phyloP scores from a whole-genome alignment of 1,140 invertebrate species.

The Arion vulgaris region DNA sequence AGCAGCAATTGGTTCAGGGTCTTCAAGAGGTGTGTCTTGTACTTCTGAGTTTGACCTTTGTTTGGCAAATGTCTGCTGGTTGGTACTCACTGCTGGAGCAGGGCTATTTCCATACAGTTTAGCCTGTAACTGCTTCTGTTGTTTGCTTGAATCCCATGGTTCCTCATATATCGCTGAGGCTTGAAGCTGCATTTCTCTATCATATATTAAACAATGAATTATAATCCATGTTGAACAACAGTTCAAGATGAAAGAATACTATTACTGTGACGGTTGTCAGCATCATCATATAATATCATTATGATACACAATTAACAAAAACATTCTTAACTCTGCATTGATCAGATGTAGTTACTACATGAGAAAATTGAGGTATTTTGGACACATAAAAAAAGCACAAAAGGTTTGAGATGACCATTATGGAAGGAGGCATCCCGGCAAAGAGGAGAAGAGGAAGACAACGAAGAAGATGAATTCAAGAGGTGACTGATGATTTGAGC shows the following conservation, averaged over 20 bases:
- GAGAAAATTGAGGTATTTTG: no score
- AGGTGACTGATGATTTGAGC: no score
- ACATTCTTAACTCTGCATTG: no score
- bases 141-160: slow-evolving; percentile 29
- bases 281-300: background rate
- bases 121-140: slow-evolving; percentile 19
- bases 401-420: no score
- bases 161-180: slow-evolving; percentile 34
- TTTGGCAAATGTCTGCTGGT: background rate
- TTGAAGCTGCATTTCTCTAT: slow-evolving; percentile 29
- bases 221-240: background rate
- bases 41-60: slow-evolving; percentile 15
- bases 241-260: background rate
- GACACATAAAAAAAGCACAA: no score
- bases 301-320: background rate
- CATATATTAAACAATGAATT: background rate
- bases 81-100: background rate
- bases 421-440: no score
- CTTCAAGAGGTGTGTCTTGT: background rate
- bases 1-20: background rate
- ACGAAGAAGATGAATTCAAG: no score
- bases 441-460: no score
- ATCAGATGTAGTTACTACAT: no score
- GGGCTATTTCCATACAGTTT: background rate
- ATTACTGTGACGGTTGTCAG: background rate